phyloP scores from a whole-genome alignment of 2,888 invertebrate species.

The Monopis laevigella region DNA sequence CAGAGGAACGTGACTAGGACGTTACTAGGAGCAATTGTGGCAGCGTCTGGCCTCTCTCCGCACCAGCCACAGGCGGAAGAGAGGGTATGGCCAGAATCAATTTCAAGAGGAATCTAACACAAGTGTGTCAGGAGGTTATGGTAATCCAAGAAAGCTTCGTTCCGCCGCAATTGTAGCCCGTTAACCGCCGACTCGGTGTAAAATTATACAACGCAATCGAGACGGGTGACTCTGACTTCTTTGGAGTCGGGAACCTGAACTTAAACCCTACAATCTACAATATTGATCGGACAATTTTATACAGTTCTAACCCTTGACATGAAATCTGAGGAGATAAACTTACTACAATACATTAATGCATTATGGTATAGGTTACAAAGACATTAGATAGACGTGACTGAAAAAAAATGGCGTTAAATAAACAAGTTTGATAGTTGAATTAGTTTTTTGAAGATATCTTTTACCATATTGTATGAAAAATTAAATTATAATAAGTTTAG shows the following conservation, averaged over 20 bases:
- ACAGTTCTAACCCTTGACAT: conserved; percentile 7
- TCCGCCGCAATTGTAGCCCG: conserved; percentile 28
- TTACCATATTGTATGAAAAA: too few relatives aligned
- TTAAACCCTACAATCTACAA: conserved; percentile 11
- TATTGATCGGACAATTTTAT: conserved; percentile 11
- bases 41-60: conserved; percentile 2
- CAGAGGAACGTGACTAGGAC: conserved; percentile 6
- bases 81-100: conserved; percentile 37
- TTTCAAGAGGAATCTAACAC: conserved; percentile 39
- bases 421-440: too few relatives aligned
- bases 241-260: conserved; percentile 5
- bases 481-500: too few relatives aligned
- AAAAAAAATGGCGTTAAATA: too few relatives aligned
- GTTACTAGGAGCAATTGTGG: conserved; percentile 1
- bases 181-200: conserved; percentile 41
- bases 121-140: conserved; percentile 58
- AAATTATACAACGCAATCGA: conserved; percentile 51
- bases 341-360: too few relatives aligned
- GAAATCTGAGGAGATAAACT: too few relatives aligned
- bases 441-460: too few relatives aligned
- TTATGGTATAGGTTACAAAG: too few relatives aligned
- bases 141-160: conserved; percentile 37
- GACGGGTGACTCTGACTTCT: conserved; percentile 4
- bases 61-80: neutral
- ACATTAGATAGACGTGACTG: too few relatives aligned